A percentile compares a stretch with the other conserved stretches of the same genome.
Conservation (phyloP, 2,113 vertebrate genomes). For the Phrynosoma blainvillii region DNA sequence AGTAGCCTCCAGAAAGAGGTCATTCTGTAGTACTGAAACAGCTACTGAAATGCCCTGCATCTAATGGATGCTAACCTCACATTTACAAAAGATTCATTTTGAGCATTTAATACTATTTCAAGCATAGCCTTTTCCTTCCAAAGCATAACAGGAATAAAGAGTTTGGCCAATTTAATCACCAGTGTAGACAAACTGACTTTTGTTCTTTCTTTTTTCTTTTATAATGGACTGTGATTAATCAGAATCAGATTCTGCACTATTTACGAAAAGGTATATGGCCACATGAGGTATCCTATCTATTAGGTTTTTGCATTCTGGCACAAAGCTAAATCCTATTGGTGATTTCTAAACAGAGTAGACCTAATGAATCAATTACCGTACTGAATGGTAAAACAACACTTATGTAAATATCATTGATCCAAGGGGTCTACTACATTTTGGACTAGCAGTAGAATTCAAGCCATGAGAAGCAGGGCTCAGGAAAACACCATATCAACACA, state of each 20-base stretch:
- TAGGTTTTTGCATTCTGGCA: too few species aligned
- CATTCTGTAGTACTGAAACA: neutral
- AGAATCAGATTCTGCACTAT: neutral
- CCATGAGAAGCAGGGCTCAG: neutral
- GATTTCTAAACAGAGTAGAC: too few species aligned
- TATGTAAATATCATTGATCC: too few species aligned
- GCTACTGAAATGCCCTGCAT: neutral
- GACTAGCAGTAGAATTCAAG: too few species aligned
- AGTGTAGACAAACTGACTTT: neutral
- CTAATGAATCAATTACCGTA: too few species aligned
- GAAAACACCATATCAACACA: neutral
- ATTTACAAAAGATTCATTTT: neutral
- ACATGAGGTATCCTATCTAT: too few species aligned
- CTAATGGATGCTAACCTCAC: too few species aligned
- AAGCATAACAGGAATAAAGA: neutral
- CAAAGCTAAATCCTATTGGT: too few species aligned
- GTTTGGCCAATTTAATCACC: neutral
- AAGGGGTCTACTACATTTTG: too few species aligned
- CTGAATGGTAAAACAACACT: too few species aligned
- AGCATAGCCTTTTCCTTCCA: neutral
- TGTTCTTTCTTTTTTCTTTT: neutral
- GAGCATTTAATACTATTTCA: neutral
- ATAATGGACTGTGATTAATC: neutral
- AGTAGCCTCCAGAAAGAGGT: neutral
- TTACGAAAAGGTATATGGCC: neutral